Base-by-base conservation (phyloP, 30 jellyfish, hydroid and myxozoan species). In the Cassiopea xamachana region DNA sequence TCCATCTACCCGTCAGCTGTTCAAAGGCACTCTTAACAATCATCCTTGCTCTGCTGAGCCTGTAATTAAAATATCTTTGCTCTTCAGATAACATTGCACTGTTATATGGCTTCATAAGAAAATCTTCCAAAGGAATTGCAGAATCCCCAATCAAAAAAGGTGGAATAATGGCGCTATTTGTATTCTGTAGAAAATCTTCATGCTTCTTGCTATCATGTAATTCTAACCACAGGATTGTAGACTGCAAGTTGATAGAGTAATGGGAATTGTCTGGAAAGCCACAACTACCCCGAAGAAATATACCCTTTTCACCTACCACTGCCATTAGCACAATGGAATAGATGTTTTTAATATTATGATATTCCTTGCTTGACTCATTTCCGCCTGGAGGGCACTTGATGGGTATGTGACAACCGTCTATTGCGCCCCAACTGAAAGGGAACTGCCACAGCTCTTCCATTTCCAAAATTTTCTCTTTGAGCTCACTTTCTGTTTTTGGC, bases 31-130 rank as follows among this genome's bases (percentile, higher is more conserved):
- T 94, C 85, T 92, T 97, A 50, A 89, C 87, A 27, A 80, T 96
- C 94, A 92, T 74, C 51, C 94, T 27, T 72, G 98, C 98, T 48
- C 98, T 96, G 77, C 98, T 87, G 75, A 82, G 91, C 87, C 98
- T 48, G 88, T 92, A 92, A 87, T 92, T 86, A 90, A 92, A 92
- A 81, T 92, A 76, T 43, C 93, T 58, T 92, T 92, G 95, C 67
- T 83, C 72, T 50, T 79, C 60, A 48, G 91, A 18, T 75, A 92
- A 55, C 39, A 79, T 92, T 3, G 98, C 98, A 92, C 81, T 87
- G 86, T 89, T 84, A 86, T 86, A 87, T 13, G 98, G 98, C 81
- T 92, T 91, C 81, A 72, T 86, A 14, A 81, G 46, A 75, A 81
- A 87, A 13, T 84, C 45, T 48, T 77, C 85, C 58, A 83, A 82